Conservation (phyloP, 2,113 vertebrate species). For the Prunella himalayana region DNA sequence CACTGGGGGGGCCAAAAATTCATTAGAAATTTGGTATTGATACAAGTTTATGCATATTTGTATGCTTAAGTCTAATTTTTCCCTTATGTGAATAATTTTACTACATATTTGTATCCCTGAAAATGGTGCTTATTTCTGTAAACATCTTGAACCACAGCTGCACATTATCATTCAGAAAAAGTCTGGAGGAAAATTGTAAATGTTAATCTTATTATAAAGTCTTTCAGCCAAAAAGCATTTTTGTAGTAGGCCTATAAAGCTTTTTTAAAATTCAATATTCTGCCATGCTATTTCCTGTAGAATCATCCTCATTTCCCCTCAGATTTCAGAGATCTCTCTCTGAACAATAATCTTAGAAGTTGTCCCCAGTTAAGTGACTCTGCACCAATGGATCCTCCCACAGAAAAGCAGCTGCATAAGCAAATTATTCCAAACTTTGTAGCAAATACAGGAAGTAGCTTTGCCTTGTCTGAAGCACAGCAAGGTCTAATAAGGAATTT, state of each 20-base stretch:
- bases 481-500: not conserved
- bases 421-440: not conserved
- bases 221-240: not conserved
- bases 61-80: not conserved
- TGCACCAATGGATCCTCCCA: not conserved
- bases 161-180: not conserved
- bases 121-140: not conserved
- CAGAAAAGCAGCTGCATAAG: not conserved
- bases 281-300: not conserved
- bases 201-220: not conserved
- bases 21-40: not conserved
- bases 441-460: not conserved
- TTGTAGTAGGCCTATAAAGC: not conserved
- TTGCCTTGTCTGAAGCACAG: not conserved
- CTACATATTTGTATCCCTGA: not conserved
- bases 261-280: not conserved
- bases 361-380: not conserved
- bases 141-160: not conserved
- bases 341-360: not conserved
- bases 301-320: not conserved
- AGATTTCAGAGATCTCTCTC: not conserved
- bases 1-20: not conserved
- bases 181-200: not conserved
- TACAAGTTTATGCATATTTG: not conserved
- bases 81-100: not conserved